Evolutionary conservation across 2,797 vertebrate species (phyloP), one percentile per base, ranked within the genome.

Genomic region (Aplochiton taeniatus): DNA sequence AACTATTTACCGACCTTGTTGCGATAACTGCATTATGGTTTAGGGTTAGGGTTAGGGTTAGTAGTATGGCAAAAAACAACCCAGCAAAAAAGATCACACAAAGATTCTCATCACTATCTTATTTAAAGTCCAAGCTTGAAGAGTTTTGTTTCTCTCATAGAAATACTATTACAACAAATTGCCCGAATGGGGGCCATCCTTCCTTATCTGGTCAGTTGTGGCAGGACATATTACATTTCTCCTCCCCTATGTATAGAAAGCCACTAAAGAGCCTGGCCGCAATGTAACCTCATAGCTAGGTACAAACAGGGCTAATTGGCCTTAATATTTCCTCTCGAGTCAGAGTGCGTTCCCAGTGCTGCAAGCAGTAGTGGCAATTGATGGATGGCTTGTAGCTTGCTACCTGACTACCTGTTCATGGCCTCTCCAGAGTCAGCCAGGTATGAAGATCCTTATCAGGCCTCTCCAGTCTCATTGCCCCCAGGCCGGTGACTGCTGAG

Each of bases 381-480:
- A 82, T 86, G 78, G 77, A 86, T 84, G 73, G 77, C 75, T 61
- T 31, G 31, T 31, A 31, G 31, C 76, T 82, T 64, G 20, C 58
- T 31, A 51, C 65, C 70, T 81, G 77, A 78, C 79, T 72, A 63
- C 31, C 76, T 80, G 78, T 80, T 81, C 70, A 81, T 74, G 72
- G 72, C 72, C 70, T 68, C 82, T 86, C 70, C 75, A 82, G 71
- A 75, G 77, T 70, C 78, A 86, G 75, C 73, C 78, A 83, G 71
- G 76, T 81, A 79, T 86, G 73, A 86, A 84, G 82, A 86, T 86
- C 68, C 80, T 84, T 84, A 84, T 82, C 73, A 46, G 50, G 69
- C 65, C 46, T 20, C 52, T 53, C 19, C 55, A 70, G 72, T 65
- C 66, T 54, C 69, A 68, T 49, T 19, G 41, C 53, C 6, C 9